Percentiles rank a stretch among this genome's conserved stretches.
phyloP scores from a whole-genome alignment of 2,113 vertebrate species.

The Megaceryle maxima region DNA sequence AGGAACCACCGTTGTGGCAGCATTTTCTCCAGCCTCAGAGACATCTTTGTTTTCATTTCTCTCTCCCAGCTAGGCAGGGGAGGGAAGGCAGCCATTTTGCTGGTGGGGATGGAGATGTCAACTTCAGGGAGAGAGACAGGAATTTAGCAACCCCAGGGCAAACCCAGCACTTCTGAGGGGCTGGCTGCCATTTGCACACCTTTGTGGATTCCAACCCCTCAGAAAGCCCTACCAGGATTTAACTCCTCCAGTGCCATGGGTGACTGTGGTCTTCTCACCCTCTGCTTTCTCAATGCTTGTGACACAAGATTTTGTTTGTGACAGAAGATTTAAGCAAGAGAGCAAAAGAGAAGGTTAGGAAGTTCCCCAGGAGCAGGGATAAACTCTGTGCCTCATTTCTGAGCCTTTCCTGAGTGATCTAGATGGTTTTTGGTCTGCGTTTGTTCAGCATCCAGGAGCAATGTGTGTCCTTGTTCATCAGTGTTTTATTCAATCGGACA shows the following conservation, averaged over 20 bases:
- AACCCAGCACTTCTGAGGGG: neutral
- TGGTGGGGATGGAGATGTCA: slow-evolving; percentile 19
- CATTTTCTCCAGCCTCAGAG: neutral
- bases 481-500: neutral
- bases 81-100: slow-evolving; percentile 18
- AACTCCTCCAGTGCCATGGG: neutral
- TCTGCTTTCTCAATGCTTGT: neutral
- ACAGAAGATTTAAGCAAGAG: neutral
- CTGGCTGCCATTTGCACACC: neutral
- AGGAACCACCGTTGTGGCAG: neutral
- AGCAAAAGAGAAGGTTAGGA: neutral
- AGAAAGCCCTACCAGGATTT: neutral
- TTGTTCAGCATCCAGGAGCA: neutral
- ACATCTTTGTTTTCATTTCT: slow-evolving; percentile 26
- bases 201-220: neutral
- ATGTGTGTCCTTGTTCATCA: accelerated
- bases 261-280: neutral
- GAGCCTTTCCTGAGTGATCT: neutral
- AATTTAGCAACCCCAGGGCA: slow-evolving; percentile 64
- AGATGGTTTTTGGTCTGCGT: neutral
- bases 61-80: neutral
- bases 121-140: slow-evolving; percentile 32
- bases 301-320: neutral
- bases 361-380: neutral
- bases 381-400: neutral